phyloP scores from a whole-genome alignment of 1,140 invertebrate genomes.

The Whitmania pigra region DNA sequence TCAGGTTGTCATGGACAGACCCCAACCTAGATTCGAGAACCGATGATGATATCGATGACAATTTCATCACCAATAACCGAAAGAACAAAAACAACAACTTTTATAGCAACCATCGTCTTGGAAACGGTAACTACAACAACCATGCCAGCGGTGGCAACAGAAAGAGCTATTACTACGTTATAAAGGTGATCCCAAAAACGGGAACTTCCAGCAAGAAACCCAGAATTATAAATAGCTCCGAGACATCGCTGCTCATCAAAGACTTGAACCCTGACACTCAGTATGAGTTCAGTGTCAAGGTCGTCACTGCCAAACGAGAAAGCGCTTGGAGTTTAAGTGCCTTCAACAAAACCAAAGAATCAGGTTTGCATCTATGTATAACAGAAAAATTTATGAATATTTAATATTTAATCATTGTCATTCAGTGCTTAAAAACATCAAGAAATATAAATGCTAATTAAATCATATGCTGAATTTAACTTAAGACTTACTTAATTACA shows the following conservation, averaged over 20 bases:
- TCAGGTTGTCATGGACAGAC: constrained; percentile 90
- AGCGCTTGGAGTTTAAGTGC: constrained; percentile 88
- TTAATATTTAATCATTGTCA: constrained; percentile 1
- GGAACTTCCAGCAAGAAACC: constrained; percentile 52
- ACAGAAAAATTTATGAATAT: background rate
- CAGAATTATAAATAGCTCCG: constrained; percentile 71
- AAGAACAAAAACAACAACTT: constrained; percentile 58
- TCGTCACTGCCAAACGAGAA: constrained; percentile 68
- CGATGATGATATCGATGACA: constrained; percentile 46
- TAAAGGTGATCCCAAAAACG: constrained; percentile 49
- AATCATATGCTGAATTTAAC: background rate
- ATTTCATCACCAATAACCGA: constrained; percentile 52
- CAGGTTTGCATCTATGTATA: constrained; percentile 36
- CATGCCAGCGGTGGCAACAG: background rate
- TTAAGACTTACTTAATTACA: background rate
- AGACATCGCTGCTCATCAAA: constrained; percentile 83
- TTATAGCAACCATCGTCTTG: constrained; percentile 44
- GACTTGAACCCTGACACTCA: constrained; percentile 79
- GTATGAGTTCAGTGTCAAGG: constrained; percentile 90
- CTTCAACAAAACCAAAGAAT: constrained; percentile 71
- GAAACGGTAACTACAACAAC: constrained; percentile 11
- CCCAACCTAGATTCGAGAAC: constrained; percentile 50
- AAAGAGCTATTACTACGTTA: constrained; percentile 3
- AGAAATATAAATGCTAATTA: background rate
- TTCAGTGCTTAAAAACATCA: background rate